Conservation (phyloP, 2,113 vertebrate species). For the Equus przewalskii region DNA sequence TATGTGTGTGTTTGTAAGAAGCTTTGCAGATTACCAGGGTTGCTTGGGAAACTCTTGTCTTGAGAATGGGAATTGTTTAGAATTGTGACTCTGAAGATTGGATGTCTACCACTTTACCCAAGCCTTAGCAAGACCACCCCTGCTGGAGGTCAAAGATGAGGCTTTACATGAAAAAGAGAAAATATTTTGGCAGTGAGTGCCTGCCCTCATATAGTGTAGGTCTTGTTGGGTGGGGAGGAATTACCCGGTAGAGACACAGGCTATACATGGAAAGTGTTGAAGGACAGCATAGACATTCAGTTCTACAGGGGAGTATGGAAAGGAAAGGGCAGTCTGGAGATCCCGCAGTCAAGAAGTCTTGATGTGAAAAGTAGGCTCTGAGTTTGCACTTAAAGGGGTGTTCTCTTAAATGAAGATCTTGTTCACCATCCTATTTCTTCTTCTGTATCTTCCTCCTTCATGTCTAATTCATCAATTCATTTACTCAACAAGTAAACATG, state of each 20-base stretch:
- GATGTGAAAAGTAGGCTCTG: fast-evolving
- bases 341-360: background rate
- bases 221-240: no score
- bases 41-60: background rate
- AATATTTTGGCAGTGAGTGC: fast-evolving
- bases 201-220: fast-evolving
- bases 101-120: background rate
- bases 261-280: fast-evolving
- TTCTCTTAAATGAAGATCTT: background rate
- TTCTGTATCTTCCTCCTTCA: background rate
- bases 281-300: fast-evolving
- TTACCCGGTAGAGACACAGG: background rate
- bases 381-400: fast-evolving
- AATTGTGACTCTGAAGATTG: no score
- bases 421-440: fast-evolving
- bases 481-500: fast-evolving
- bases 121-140: background rate
- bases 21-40: no score
- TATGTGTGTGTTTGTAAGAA: background rate
- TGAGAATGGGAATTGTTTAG: background rate
- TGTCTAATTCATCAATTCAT: background rate
- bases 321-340: no score
- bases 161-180: fast-evolving
- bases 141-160: background rate
- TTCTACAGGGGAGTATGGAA: fast-evolving